A percentile compares a stretch with the other conserved stretches of the same genome.
phyloP scores from a whole-genome alignment of 2,888 invertebrate species.

The Myopa testacea region DNA sequence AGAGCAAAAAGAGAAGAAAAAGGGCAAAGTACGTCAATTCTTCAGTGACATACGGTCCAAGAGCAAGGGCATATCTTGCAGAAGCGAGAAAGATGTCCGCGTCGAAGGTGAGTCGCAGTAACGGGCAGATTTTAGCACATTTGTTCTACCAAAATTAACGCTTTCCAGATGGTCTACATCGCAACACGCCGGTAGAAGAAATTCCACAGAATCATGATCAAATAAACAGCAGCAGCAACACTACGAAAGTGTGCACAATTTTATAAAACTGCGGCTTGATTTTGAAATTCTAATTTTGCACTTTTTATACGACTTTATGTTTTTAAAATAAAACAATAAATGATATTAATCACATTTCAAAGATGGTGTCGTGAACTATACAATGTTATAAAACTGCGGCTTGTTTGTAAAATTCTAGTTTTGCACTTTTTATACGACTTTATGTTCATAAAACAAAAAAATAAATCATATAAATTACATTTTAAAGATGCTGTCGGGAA shows the following conservation, averaged over 20 bases:
- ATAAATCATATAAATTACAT: no score
- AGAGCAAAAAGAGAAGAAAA: conserved; percentile 53
- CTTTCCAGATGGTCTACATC: conserved; percentile 61
- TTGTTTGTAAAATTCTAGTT: conserved; percentile 24
- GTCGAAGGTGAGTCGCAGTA: conserved; percentile 58
- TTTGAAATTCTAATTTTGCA: conserved; percentile 33
- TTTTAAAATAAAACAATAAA: no score
- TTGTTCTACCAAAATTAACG: background rate
- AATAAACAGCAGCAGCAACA: conserved; percentile 54
- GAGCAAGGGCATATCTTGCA: conserved; percentile 59
- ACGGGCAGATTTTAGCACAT: background rate
- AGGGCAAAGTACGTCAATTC: conserved; percentile 60
- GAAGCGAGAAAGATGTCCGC: conserved; percentile 60
- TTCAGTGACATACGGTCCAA: conserved; percentile 58
- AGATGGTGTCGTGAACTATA: conserved; percentile 50
- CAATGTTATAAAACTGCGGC: conserved; percentile 60
- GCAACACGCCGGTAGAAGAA: conserved; percentile 50
- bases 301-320: conserved; percentile 19
- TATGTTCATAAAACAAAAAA: no score
- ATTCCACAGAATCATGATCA: conserved; percentile 44
- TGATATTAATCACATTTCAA: no score
- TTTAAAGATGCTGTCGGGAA: no score
- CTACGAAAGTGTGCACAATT: conserved; percentile 66
- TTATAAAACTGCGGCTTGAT: conserved; percentile 55
- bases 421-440: conserved; percentile 33